A percentile compares a stretch with the other conserved stretches of the same genome.
Evolutionary conservation across 2,113 vertebrate species (phyloP).

Genomic region (Gorsachius goisagi): DNA sequence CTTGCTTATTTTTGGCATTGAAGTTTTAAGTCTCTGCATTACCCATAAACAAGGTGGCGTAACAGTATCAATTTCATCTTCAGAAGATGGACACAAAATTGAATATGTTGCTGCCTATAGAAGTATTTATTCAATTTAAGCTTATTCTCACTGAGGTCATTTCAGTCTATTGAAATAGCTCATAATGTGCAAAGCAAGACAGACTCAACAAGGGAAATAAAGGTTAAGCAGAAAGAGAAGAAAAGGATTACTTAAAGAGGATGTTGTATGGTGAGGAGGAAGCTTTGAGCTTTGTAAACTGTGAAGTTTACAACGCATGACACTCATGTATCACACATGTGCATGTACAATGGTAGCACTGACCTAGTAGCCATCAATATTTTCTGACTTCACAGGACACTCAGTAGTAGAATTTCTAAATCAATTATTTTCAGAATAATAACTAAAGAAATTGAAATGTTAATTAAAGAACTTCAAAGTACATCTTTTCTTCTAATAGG

Average conservation of each 20-base stretch:
- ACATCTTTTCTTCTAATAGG: slow-evolving; percentile 47
- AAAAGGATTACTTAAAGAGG: slow-evolving; percentile 58
- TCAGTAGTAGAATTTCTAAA: background rate
- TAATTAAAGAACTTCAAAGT: slow-evolving; percentile 62
- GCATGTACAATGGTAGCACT: background rate
- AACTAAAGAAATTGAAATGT: slow-evolving; percentile 45
- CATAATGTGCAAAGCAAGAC: slow-evolving; percentile 18
- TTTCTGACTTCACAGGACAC: background rate
- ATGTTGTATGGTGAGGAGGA: background rate
- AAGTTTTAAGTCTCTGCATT: background rate
- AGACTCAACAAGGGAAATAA: slow-evolving; percentile 38
- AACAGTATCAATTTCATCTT: background rate
- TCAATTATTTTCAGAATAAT: slow-evolving; percentile 10
- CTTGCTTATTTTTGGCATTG: background rate
- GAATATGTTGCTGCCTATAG: background rate
- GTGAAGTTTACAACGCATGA: background rate
- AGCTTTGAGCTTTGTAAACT: background rate
- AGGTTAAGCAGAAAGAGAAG: slow-evolving; percentile 49
- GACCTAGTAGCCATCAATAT: background rate
- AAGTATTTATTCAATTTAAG: slow-evolving; percentile 52
- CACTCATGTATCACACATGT: background rate
- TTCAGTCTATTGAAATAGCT: slow-evolving; percentile 33
- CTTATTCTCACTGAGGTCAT: slow-evolving; percentile 47
- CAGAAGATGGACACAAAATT: background rate
- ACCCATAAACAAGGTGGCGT: background rate